These are phyloP conservation scores for Caenorhabditis wallacei DNA, from an alignment of 2,888 invertebrate species.

Conservation along the genomic window DNA sequence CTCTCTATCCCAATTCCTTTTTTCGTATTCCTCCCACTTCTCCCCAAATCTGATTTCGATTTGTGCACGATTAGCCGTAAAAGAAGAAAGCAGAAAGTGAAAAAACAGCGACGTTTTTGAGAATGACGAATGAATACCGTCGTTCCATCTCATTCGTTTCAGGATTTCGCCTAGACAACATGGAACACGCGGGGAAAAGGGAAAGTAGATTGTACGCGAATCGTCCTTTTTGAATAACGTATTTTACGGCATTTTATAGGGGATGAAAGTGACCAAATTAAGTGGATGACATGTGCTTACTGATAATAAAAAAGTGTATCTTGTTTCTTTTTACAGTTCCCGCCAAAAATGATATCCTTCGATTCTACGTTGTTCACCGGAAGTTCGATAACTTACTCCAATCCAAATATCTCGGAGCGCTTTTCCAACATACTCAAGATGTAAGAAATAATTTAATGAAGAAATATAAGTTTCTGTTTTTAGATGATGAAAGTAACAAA, in stretches of 20 bases:
- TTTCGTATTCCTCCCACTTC: neutral
- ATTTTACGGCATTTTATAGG: constrained; percentile 28
- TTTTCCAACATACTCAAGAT: constrained; percentile 81
- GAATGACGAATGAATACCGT: constrained; percentile 43
- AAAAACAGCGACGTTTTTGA: constrained; percentile 47
- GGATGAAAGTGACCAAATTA: constrained; percentile 10
- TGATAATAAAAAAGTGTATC: constrained; percentile 4
- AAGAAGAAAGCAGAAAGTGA: constrained; percentile 16
- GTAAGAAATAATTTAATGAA: constrained; percentile 48
- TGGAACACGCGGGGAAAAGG: constrained; percentile 43
- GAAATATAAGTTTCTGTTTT: constrained; percentile 8
- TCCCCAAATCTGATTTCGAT: constrained; percentile 53
- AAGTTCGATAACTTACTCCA: constrained; percentile 80
- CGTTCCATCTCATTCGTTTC: constrained; percentile 50
- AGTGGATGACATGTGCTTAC: constrained; percentile 2
- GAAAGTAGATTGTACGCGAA: constrained; percentile 51
- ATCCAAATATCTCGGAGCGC: constrained; percentile 75
- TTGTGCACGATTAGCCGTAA: constrained; percentile 61
- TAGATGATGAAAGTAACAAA: constrained; percentile 75
- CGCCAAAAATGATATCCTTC: constrained; percentile 80
- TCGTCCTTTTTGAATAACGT: constrained; percentile 22
- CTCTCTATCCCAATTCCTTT: neutral
- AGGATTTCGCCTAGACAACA: constrained; percentile 42
- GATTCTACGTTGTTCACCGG: constrained; percentile 82
- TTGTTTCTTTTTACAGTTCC: constrained; percentile 64